These are phyloP conservation scores for Acrossocheilus wenchowensis DNA, from an alignment of 2,797 vertebrate genomes.

Conservation along the genomic window DNA sequence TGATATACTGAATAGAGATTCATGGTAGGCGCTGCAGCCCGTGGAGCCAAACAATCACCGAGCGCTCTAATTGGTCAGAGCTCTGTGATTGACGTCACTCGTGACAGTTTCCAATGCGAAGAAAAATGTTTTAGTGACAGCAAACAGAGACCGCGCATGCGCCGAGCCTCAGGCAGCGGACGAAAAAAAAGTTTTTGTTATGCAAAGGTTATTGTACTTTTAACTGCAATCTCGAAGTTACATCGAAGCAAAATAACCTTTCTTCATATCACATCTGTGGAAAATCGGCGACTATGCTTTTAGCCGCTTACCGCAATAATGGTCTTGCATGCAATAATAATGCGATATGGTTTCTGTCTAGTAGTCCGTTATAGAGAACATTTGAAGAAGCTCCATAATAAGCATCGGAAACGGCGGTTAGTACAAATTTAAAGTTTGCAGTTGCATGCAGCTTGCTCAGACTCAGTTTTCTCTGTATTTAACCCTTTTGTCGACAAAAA, in stretches of 20 bases:
- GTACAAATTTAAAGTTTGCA: not conserved
- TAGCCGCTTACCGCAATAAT: not conserved
- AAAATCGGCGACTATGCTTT: slow-evolving; percentile 43
- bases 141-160: slow-evolving; percentile 80
- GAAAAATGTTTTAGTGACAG: slow-evolving; percentile 85
- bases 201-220: slow-evolving; percentile 80
- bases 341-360: not conserved
- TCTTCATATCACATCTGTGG: slow-evolving; percentile 52
- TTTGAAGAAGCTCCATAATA: not conserved
- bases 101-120: slow-evolving; percentile 87
- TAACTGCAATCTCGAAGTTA: slow-evolving; percentile 72
- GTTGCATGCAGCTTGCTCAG: not conserved
- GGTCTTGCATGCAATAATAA: not conserved
- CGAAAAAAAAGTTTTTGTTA: slow-evolving; percentile 73
- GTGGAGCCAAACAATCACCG: slow-evolving; percentile 89
- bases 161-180: slow-evolving; percentile 72
- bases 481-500: slow-evolving; percentile 11
- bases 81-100: slow-evolving; percentile 86
- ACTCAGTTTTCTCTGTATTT: not conserved
- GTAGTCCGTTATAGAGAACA: not conserved
- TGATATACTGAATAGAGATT: slow-evolving; percentile 92
- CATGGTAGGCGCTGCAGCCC: slow-evolving; percentile 85
- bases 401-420: not conserved
- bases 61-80: slow-evolving; percentile 87
- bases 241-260: slow-evolving; percentile 63